Base-by-base conservation (phyloP, 2,888 invertebrate genomes). In the Orthosia gracilis region DNA sequence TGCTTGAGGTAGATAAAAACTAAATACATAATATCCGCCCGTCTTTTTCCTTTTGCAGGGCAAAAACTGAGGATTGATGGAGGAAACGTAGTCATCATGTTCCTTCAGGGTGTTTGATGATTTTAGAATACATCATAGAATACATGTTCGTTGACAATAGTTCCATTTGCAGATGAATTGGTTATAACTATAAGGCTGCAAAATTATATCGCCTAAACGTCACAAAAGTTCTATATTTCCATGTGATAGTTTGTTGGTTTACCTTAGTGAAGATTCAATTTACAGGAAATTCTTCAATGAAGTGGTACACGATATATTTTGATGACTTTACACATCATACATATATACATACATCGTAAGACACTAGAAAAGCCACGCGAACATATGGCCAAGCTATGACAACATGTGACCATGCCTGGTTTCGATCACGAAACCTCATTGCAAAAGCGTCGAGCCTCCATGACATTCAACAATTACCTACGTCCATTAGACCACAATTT, bases 401-500 rank as follows among this genome's bases (percentile, higher is more conserved):
- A 9, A 7, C 9, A 62, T 40, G 13, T 13, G 7, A 18, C 12
- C 15, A 23, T 47, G 31, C 3, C 21, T 12, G 5, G 1, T 55
- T 50, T 62, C 23, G 15, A 49, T 65, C 5, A 21, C 50, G n/a
- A 4, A 45, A 50, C n/a, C 18, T 61, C 21, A 55, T 65, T 65
- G 12, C 4, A 5, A 21, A 55, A 61, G 13, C 23, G 4, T 50
- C 21, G n/a, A 61, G 12, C n/a, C n/a, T 62, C 23, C 61, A 57
- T 57, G 40, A 21, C 31, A 40, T 63, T 57, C 7, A 49, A 40
- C 40, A 68, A 75, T 64, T 65, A 61, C 50, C 23, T 63, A 58
- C 21, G 12, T 49, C 62, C 69, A 61, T 71, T 71, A 67, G 31
- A 57, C n/a, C 45, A 59, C 54, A 66, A 61, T 82, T 84, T 81